Base-by-base conservation (phyloP, 2,797 vertebrate genomes). In the Sebastes vulpes region DNA sequence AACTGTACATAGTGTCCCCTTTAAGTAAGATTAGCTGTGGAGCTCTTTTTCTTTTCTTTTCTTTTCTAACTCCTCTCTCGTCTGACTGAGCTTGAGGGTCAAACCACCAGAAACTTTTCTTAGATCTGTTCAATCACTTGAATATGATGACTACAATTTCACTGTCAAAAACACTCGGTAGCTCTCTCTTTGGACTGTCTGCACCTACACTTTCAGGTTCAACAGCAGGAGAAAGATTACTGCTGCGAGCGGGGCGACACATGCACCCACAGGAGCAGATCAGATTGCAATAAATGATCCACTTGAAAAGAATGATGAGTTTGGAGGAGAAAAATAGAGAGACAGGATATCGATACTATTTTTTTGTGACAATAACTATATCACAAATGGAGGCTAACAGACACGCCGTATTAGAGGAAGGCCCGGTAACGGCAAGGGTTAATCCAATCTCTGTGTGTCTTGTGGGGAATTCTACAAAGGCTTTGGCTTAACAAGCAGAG, bases 81-180 rank as follows among this genome's bases (percentile, higher is more conserved):
- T 18, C 67, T 96, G 6, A 92, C 12, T 0, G 86, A 96, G 79
- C 89, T 89, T 0, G 46, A 88, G 0, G 71, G 79, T 16, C 91
- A 94, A 6, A 96, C 93, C 2, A 93, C 86, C 7, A 29, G 32
- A 6, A 42, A 74, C 10, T 94, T 69, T 7, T 9, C 20, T 31
- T 54, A 6, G 4, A 2, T 53, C 96, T 65, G 85, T 94, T 77
- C 29, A 73, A 18, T 92, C 89, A 1, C 94, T 94, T 10, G 94
- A 96, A 59, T 29, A 82, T 14, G 73, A 95, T 0, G 92, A 95
- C 73, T 61, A 56, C 10, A 81, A 92, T 35, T 95, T 96, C 59
- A 86, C 89, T 65, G 95, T 95, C 16, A 57, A 28, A 9, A 46
- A 46, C 42, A 26, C 29, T 58, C n/a, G 2, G 6, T 57, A 4